phyloP scores from a whole-genome alignment of 1,140 invertebrate genomes.

The Euwallacea similis region DNA sequence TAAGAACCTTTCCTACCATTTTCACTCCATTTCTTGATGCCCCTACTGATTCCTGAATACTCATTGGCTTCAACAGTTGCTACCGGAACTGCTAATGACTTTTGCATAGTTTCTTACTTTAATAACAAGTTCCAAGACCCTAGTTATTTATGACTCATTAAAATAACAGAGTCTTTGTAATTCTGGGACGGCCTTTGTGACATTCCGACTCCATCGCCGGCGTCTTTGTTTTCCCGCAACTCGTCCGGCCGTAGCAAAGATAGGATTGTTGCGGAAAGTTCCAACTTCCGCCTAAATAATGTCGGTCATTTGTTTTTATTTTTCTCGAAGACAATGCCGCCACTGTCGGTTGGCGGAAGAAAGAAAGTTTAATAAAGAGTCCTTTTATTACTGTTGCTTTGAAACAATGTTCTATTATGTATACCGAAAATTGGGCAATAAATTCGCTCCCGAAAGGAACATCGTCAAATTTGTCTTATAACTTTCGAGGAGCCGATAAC shows the following conservation, averaged over 20 bases:
- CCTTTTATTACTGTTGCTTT: conserved; percentile 16
- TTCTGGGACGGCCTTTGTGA: conserved; percentile 9
- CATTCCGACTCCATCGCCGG: not conserved
- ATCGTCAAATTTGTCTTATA: not conserved
- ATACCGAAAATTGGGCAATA: conserved; percentile 16
- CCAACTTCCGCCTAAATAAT: conserved; percentile 24
- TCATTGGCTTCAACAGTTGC: too few relatives aligned
- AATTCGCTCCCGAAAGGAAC: not conserved
- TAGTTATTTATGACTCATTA: conserved; percentile 9
- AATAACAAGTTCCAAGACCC: not conserved
- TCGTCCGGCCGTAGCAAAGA: conserved; percentile 14
- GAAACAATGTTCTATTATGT: conserved; percentile 20
- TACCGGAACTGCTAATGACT: too few relatives aligned
- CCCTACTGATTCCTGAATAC: too few relatives aligned
- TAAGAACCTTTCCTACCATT: too few relatives aligned
- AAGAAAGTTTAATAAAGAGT: conserved; percentile 26
- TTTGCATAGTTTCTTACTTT: too few relatives aligned
- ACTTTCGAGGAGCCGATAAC: not conserved
- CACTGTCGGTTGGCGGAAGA: not conserved
- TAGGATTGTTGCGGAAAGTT: conserved; percentile 21
- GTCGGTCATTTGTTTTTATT: conserved; percentile 24
- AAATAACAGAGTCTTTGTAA: not conserved
- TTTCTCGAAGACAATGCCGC: conserved; percentile 16
- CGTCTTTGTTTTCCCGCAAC: conserved; percentile 1
- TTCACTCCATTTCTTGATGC: too few relatives aligned